Conservation (phyloP, 37 sponge, comb jelly and placozoan species). For the Cliona cf. orientalis region DNA sequence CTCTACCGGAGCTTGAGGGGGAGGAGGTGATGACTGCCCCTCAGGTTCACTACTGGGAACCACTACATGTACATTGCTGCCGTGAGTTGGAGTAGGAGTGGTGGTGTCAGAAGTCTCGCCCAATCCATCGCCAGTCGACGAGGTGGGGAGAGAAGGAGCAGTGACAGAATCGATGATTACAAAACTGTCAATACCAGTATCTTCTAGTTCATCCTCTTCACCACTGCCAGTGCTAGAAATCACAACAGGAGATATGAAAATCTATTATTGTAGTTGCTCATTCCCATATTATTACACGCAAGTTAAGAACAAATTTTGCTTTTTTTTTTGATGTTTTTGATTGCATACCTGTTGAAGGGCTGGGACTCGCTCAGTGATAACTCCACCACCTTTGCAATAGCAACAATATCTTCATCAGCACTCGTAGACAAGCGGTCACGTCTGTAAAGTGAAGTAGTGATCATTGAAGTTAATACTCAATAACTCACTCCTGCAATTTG, state of each 20-base stretch:
- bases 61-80: no score
- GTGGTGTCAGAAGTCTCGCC: no score
- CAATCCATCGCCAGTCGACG: no score
- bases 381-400: not conserved
- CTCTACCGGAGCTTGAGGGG: not conserved
- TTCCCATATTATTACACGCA: no score
- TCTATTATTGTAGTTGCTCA: no score
- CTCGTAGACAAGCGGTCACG: not conserved
- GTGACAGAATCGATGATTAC: no score
- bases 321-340: no score
- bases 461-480: not conserved
- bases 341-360: conserved; percentile 28
- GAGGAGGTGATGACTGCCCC: not conserved
- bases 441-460: not conserved
- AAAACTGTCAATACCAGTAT: not conserved
- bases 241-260: no score
- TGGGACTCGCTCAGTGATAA: conserved; percentile 20
- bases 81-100: not conserved
- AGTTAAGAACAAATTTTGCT: no score
- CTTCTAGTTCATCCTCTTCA: not conserved
- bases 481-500: not conserved
- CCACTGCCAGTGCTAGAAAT: not conserved
- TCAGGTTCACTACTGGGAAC: no score
- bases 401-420: not conserved
- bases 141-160: no score